Evolutionary conservation across 2,888 invertebrate genomes (phyloP).

Genomic region (Leucophenga maculata): DNA sequence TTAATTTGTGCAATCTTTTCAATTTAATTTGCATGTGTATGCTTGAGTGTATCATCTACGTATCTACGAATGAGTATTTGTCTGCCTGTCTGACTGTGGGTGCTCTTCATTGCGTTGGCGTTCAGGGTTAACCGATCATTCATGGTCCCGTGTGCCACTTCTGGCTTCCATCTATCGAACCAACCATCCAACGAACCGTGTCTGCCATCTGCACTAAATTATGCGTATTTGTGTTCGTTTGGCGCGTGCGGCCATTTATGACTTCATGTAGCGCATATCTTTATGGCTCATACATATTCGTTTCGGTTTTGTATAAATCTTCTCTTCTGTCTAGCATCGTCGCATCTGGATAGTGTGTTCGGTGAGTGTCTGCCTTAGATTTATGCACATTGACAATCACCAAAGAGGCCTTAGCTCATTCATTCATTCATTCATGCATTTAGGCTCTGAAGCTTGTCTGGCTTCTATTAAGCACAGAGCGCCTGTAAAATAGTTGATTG

Average conservation of each 20-base stretch:
- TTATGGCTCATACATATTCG: neutral
- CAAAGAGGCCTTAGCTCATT: neutral
- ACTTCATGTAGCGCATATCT: slow-evolving; percentile 1
- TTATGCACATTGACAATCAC: slow-evolving; percentile 11
- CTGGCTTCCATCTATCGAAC: slow-evolving; percentile 6
- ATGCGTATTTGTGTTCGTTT: slow-evolving; percentile 15
- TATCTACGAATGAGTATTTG: neutral
- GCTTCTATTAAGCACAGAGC: too few relatives aligned
- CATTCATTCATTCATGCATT: slow-evolving; percentile 5
- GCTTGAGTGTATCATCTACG: neutral
- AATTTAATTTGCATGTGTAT: slow-evolving; percentile 23
- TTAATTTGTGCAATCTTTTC: slow-evolving; percentile 26
- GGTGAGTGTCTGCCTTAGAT: slow-evolving; percentile 1
- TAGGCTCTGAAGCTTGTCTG: neutral
- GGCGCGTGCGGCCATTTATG: slow-evolving; percentile 9
- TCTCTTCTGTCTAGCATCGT: neutral
- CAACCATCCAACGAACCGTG: slow-evolving; percentile 6
- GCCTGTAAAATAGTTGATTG: slow-evolving; percentile 45
- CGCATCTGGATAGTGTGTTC: neutral
- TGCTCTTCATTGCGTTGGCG: slow-evolving; percentile 49
- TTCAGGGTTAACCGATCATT: slow-evolving; percentile 57
- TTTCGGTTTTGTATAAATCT: neutral
- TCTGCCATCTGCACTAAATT: slow-evolving; percentile 47
- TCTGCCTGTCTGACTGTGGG: neutral
- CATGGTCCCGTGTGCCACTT: slow-evolving; percentile 30